These are phyloP conservation scores for Equus przewalskii DNA, from an alignment of 2,113 vertebrate species.

Conservation along the genomic window DNA sequence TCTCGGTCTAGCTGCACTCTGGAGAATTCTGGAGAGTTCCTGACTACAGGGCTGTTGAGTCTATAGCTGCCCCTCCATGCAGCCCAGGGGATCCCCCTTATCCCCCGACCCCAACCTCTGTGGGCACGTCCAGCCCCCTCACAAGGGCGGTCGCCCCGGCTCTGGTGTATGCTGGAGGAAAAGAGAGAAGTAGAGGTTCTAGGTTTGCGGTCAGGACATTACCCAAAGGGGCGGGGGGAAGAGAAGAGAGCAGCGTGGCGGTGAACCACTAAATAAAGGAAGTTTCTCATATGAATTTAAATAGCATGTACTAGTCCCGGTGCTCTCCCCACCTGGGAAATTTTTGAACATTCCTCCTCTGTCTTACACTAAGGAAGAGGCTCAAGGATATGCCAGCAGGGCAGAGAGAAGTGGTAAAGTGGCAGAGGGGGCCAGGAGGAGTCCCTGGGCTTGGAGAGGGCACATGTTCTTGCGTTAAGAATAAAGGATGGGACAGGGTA, in stretches of 20 bases:
- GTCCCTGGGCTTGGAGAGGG: neutral
- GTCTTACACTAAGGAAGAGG: neutral
- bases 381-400: neutral
- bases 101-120: neutral
- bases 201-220: conserved; percentile 53
- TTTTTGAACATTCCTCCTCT: conserved; percentile 17
- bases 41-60: neutral
- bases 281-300: conserved; percentile 47
- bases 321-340: neutral
- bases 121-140: neutral
- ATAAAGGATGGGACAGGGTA: fast-evolving
- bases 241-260: neutral
- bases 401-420: neutral
- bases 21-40: neutral
- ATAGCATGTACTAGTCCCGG: neutral
- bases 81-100: neutral
- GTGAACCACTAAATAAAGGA: conserved; percentile 62
- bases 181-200: conserved; percentile 25
- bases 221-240: neutral
- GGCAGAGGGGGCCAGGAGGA: neutral
- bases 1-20: neutral
- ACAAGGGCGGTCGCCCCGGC: no score
- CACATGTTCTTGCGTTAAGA: neutral
- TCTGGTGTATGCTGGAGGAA: neutral
- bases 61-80: neutral